A percentile compares a stretch with the other conserved stretches of the same genome.
phyloP scores from a whole-genome alignment of 2,113 vertebrate genomes.

The Tetraodon nigroviridis region DNA sequence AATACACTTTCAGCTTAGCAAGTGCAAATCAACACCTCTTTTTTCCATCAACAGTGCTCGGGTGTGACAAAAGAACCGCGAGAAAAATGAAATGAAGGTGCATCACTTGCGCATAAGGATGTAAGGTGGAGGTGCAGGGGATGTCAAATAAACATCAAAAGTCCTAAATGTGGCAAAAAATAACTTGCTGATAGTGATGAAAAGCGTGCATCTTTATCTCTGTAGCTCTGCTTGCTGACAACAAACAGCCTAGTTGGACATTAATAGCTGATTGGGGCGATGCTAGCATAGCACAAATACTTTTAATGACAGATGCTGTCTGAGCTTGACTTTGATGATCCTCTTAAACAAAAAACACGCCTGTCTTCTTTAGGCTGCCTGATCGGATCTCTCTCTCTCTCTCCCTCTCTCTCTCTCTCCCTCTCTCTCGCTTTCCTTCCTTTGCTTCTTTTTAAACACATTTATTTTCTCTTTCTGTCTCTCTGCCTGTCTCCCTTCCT shows the following conservation, averaged over 20 bases:
- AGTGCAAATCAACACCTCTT: slow-evolving; percentile 16
- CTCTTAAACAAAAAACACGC: slow-evolving; percentile 51
- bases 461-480: slow-evolving; percentile 39
- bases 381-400: slow-evolving; percentile 38
- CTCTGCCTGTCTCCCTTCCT: slow-evolving; percentile 38
- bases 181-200: neutral
- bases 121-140: neutral
- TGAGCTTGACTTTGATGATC: slow-evolving; percentile 51
- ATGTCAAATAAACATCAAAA: slow-evolving; percentile 19
- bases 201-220: no score
- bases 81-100: neutral
- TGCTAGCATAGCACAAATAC: slow-evolving; percentile 40
- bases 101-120: neutral
- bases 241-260: slow-evolving; percentile 23
- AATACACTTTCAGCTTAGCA: slow-evolving; percentile 21
- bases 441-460: slow-evolving; percentile 38
- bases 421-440: slow-evolving; percentile 6
- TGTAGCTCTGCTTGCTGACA: slow-evolving; percentile 1
- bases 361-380: slow-evolving; percentile 47
- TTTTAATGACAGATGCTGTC: slow-evolving; percentile 47
- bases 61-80: slow-evolving; percentile 10
- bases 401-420: slow-evolving; percentile 1
- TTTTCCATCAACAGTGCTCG: slow-evolving; percentile 19
- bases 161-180: slow-evolving; percentile 13
- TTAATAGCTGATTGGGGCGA: slow-evolving; percentile 18